Percentiles rank a stretch among this genome's conserved stretches.
Evolutionary conservation across 2,888 invertebrate species (phyloP).

Genomic region (Chloroclystis v-ata): DNA sequence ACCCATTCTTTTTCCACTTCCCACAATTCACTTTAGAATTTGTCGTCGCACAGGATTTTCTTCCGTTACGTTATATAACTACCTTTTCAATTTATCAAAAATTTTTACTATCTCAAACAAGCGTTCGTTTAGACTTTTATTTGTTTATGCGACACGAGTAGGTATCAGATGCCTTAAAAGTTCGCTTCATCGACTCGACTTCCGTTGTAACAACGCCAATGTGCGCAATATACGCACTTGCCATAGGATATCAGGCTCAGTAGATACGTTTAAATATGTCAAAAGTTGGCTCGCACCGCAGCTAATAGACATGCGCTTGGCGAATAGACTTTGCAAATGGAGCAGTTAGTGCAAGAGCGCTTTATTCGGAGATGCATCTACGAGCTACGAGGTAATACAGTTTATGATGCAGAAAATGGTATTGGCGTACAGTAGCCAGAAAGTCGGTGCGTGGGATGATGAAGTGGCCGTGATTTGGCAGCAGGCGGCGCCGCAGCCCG

Average conservation of each 20-base stretch:
- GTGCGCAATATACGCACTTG: no score
- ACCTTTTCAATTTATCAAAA: not conserved
- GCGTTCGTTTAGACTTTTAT: no score
- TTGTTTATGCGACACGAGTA: no score
- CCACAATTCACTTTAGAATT: constrained; percentile 76
- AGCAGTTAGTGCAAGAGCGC: constrained; percentile 19
- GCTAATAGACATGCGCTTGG: constrained; percentile 20
- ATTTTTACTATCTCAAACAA: no score
- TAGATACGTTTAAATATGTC: constrained; percentile 5
- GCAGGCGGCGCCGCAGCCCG: constrained; percentile 57
- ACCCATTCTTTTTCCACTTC: constrained; percentile 75
- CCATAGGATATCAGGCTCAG: no score
- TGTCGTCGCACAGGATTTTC: constrained; percentile 48
- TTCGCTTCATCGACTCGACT: not conserved
- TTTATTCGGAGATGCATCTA: constrained; percentile 27
- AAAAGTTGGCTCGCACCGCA: constrained; percentile 20
- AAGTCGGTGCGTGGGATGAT: constrained; percentile 58
- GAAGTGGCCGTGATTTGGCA: constrained; percentile 67
- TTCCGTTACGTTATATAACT: constrained; percentile 34
- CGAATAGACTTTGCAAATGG: constrained; percentile 23
- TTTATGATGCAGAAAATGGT: constrained; percentile 56
- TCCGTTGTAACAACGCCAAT: no score
- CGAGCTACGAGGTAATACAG: constrained; percentile 26
- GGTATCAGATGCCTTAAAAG: not conserved
- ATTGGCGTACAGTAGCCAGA: constrained; percentile 59